A percentile compares a stretch with the other conserved stretches of the same genome.
These are phyloP conservation scores for Andinoacara biseriatus DNA, from an alignment of 2,113 vertebrate genomes.

Conservation along the genomic window DNA sequence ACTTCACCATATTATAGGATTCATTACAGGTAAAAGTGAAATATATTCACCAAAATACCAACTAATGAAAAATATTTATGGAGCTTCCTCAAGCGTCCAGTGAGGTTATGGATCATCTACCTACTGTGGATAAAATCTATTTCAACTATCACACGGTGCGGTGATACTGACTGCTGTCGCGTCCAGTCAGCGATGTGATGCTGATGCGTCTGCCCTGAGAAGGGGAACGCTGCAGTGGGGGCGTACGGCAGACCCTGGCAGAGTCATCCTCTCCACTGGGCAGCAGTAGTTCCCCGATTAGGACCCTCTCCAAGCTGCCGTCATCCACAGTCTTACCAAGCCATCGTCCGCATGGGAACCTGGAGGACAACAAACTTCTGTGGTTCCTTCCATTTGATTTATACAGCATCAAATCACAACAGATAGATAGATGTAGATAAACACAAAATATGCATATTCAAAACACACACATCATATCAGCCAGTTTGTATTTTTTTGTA, in stretches of 20 bases:
- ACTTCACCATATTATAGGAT: not conserved
- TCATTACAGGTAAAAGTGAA: not conserved
- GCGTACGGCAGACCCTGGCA: conserved; percentile 86
- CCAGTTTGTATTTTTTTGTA: not conserved
- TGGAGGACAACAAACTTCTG: conserved; percentile 47
- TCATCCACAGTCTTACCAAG: conserved; percentile 92
- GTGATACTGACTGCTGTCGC: conserved; percentile 81
- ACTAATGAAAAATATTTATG: not conserved
- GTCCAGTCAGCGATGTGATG: conserved; percentile 86
- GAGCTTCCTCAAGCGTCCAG: not conserved
- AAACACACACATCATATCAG: not conserved
- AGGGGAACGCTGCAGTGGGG: conserved; percentile 89
- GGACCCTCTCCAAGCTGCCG: conserved; percentile 90
- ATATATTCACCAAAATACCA: not conserved
- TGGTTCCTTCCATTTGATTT: not conserved
- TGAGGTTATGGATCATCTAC: not conserved
- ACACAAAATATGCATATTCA: not conserved
- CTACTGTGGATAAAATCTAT: not conserved
- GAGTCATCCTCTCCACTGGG: conserved; percentile 83
- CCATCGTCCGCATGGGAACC: conserved; percentile 94
- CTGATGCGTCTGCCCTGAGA: conserved; percentile 83
- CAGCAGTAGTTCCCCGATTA: conserved; percentile 88
- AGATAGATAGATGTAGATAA: too few relatives aligned
- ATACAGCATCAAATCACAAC: too few relatives aligned
- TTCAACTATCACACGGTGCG: not conserved